phyloP scores from a whole-genome alignment of 1,140 invertebrate genomes.

The Whitmania pigra region DNA sequence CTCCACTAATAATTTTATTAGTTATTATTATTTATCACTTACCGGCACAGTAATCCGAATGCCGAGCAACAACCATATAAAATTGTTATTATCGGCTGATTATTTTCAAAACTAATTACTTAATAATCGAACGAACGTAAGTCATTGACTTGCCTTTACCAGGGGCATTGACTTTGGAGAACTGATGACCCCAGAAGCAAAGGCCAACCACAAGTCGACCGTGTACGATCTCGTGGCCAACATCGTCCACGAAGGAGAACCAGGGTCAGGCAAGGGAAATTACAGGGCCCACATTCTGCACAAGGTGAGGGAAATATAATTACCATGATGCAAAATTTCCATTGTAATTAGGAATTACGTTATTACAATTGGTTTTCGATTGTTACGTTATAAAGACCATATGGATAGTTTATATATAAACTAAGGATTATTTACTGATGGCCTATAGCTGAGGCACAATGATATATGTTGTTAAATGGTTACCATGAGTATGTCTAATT shows the following conservation, averaged over 20 bases:
- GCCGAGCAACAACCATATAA: too few relatives aligned
- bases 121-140: background rate
- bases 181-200: constrained; percentile 68
- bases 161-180: constrained; percentile 96
- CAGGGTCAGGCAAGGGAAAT: constrained; percentile 66
- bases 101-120: background rate
- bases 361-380: too few relatives aligned
- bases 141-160: background rate
- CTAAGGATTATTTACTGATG: too few relatives aligned
- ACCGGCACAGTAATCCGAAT: too few relatives aligned
- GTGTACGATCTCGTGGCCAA: constrained; percentile 94
- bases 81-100: too few relatives aligned
- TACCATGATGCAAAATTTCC: too few relatives aligned
- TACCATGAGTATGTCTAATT: too few relatives aligned
- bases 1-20: constrained; percentile 15
- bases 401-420: too few relatives aligned
- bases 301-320: constrained; percentile 54
- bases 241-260: constrained; percentile 94
- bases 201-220: constrained; percentile 57
- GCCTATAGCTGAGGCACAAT: too few relatives aligned
- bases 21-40: too few relatives aligned
- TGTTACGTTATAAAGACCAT: background rate
- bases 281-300: constrained; percentile 92
- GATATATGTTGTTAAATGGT: too few relatives aligned
- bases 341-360: background rate